Evolutionary conservation across 2,113 vertebrate species (phyloP).

Genomic region (Salvator merianae): DNA sequence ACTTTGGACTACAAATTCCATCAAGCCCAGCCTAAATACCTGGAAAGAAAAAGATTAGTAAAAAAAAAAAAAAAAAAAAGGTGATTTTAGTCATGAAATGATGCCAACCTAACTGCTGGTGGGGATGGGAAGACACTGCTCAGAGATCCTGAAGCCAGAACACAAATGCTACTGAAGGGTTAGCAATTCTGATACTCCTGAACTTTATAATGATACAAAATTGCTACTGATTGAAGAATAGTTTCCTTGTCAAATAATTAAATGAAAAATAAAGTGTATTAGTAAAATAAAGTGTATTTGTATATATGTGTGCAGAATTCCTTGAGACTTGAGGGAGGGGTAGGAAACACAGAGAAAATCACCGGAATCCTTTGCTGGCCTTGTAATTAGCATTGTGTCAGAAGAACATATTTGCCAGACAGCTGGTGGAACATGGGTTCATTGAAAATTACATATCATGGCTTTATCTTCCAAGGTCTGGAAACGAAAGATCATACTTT

Average conservation of each 20-base stretch:
- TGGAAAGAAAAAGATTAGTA: too few relatives aligned
- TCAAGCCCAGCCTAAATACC: too few relatives aligned
- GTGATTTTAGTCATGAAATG: too few relatives aligned
- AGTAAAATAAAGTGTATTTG: not conserved
- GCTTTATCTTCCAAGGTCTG: conserved; percentile 12
- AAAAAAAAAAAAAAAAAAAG: not conserved
- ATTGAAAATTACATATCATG: conserved; percentile 45
- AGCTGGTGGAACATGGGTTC: conserved; percentile 40
- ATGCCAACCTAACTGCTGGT: not conserved
- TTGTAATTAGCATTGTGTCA: conserved; percentile 15
- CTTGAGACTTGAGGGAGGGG: not conserved
- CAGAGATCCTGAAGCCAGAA: not conserved
- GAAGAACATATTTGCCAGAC: conserved; percentile 22
- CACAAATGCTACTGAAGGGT: not conserved
- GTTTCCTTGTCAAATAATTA: not conserved
- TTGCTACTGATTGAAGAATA: not conserved
- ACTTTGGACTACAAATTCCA: too few relatives aligned
- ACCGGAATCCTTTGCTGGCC: not conserved
- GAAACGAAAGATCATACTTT: conserved; percentile 23
- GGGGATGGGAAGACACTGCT: not conserved
- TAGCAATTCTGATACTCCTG: not conserved
- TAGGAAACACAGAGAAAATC: not conserved
- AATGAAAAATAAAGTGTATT: not conserved
- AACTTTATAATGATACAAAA: not conserved
- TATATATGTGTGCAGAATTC: not conserved